These are phyloP conservation scores for Rhogogaster chlorosoma DNA, from an alignment of 2,888 invertebrate species.

Conservation along the genomic window DNA sequence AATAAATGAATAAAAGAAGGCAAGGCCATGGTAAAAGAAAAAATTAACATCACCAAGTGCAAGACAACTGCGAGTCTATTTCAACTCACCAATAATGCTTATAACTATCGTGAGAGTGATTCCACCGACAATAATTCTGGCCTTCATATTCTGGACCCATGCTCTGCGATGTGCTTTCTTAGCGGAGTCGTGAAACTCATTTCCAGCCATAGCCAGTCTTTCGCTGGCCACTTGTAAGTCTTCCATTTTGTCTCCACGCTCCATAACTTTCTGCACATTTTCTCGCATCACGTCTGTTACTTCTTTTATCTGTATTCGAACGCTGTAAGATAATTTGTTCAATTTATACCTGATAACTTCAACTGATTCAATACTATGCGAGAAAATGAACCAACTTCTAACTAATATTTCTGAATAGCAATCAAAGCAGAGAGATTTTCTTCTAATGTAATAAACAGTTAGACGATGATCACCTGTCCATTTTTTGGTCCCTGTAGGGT, in stretches of 20 bases:
- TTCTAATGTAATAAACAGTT: neutral
- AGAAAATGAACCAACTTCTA: neutral
- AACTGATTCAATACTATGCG: neutral
- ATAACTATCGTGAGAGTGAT: conserved; percentile 68
- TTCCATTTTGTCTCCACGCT: conserved; percentile 75
- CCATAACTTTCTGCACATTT: conserved; percentile 75
- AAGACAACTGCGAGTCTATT: neutral
- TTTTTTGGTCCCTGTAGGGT: conserved; percentile 56
- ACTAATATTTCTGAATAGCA: neutral
- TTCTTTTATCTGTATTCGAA: conserved; percentile 74
- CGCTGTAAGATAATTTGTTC: conserved; percentile 61
- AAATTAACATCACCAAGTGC: neutral
- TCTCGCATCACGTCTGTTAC: conserved; percentile 76
- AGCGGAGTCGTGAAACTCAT: conserved; percentile 73
- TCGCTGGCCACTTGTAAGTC: conserved; percentile 75
- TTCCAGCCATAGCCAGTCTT: conserved; percentile 69
- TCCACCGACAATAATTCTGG: conserved; percentile 67
- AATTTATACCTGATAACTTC: neutral
- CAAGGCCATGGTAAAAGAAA: neutral
- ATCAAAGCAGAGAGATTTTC: neutral
- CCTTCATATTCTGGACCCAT: conserved; percentile 73
- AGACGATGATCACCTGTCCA: conserved; percentile 62
- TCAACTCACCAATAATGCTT: conserved; percentile 71
- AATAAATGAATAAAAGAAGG: neutral
- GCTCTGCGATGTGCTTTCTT: conserved; percentile 71